phyloP scores from a whole-genome alignment of 2,888 invertebrate genomes.

The Hetaerina titia region DNA sequence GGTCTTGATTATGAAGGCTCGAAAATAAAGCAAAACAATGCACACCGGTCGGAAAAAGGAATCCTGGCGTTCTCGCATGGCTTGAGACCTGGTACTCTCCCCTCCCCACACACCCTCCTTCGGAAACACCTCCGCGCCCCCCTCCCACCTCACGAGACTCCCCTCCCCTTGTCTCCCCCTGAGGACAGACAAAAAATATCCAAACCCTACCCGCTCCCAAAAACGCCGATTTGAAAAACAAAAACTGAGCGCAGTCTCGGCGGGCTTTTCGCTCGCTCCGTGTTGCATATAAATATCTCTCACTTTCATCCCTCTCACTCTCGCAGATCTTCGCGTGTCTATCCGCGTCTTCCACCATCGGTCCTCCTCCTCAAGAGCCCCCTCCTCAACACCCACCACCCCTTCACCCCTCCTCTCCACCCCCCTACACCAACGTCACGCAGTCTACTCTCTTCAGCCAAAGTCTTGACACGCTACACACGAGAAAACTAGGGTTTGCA shows the following conservation, averaged over 20 bases:
- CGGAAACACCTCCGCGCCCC: not conserved
- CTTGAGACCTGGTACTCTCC: not conserved
- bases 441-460: conserved; percentile 68
- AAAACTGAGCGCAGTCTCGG: not conserved
- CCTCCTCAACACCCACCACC: conserved; percentile 20
- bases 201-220: not conserved
- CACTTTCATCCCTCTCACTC: conserved; percentile 38
- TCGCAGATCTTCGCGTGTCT: conserved; percentile 54
- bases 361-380: conserved; percentile 30
- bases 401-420: conserved; percentile 42
- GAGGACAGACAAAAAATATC: too few species aligned
- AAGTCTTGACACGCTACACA: conserved; percentile 67
- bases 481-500: conserved; percentile 67
- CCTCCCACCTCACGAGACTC: too few species aligned
- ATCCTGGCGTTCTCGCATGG: not conserved
- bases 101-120: not conserved
- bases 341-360: conserved; percentile 3
- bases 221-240: conserved; percentile 12
- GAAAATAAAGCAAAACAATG: not conserved
- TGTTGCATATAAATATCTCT: conserved; percentile 26
- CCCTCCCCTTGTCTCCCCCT: too few species aligned
- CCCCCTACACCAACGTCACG: conserved; percentile 52
- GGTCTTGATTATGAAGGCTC: not conserved
- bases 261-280: not conserved
- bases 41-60: not conserved